phyloP scores from a whole-genome alignment of 2,888 invertebrate genomes.

The Agonopterix heracliana region DNA sequence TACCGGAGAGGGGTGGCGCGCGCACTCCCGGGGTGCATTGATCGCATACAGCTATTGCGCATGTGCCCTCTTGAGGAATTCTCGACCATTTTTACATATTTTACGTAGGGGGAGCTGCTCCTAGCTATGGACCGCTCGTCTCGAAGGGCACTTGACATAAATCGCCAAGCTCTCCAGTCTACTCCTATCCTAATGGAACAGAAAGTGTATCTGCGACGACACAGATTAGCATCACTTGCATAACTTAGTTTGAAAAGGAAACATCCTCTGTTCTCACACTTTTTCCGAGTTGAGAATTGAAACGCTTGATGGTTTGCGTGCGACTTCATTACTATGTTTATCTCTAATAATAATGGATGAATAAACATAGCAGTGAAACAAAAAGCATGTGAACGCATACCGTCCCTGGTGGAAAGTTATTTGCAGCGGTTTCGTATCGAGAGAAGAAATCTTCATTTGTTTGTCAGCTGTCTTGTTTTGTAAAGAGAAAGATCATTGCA shows the following conservation, averaged over 20 bases:
- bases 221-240: not conserved
- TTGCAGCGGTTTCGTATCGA: not conserved
- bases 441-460: not conserved
- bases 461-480: not conserved
- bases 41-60: slow-evolving; percentile 61
- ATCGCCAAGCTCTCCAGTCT: slow-evolving; percentile 2
- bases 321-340: slow-evolving; percentile 19
- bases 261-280: slow-evolving; percentile 25
- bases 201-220: too few relatives aligned
- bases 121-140: not conserved
- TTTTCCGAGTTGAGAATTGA: slow-evolving; percentile 22
- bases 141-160: slow-evolving; percentile 20
- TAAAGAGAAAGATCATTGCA: not conserved
- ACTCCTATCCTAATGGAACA: not conserved
- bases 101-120: slow-evolving; percentile 14
- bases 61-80: slow-evolving; percentile 45
- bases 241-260: not conserved
- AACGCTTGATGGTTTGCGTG: slow-evolving; percentile 19
- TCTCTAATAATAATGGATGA: slow-evolving; percentile 11
- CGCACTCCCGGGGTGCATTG: slow-evolving; percentile 67
- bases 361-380: not conserved
- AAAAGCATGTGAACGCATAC: slow-evolving; percentile 4
- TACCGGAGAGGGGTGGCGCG: slow-evolving; percentile 59
- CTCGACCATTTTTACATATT: slow-evolving; percentile 60
- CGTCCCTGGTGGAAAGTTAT: slow-evolving; percentile 1